These are phyloP conservation scores for Biston betularia DNA, from an alignment of 2,888 invertebrate genomes.

Conservation along the genomic window DNA sequence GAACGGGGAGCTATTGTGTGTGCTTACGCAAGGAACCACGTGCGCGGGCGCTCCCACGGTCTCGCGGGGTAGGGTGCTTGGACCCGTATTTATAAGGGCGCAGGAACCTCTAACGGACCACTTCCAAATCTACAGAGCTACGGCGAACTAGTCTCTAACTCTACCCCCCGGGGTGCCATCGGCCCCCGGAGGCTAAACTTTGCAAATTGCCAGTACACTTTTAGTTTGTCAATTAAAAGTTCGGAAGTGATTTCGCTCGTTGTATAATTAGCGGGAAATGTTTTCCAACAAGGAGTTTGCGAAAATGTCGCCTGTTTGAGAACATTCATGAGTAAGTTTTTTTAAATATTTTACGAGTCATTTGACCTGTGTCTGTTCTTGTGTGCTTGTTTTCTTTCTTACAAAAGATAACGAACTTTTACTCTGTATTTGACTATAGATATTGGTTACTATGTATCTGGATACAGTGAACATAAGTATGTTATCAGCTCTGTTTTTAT, in stretches of 20 bases:
- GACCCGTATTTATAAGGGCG: constrained; percentile 72
- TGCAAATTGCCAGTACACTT: constrained; percentile 41
- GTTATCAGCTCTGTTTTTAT: too few relatives aligned
- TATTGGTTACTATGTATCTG: too few relatives aligned
- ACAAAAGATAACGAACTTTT: background rate
- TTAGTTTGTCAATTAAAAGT: constrained; percentile 67
- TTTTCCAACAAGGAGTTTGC: constrained; percentile 34
- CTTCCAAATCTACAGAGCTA: constrained; percentile 67
- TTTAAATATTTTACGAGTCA: constrained; percentile 4
- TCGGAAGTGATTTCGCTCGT: constrained; percentile 55
- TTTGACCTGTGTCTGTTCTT: background rate
- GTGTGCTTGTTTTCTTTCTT: background rate
- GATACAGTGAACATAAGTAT: too few relatives aligned
- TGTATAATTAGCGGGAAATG: constrained; percentile 60
- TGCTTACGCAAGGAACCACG: constrained; percentile 81
- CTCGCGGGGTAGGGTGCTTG: constrained; percentile 63
- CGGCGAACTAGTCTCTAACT: constrained; percentile 53
- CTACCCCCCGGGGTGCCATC: constrained; percentile 64
- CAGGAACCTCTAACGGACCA: constrained; percentile 58
- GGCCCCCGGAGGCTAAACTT: constrained; percentile 64
- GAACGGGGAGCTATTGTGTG: constrained; percentile 78
- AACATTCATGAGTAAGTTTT: constrained; percentile 55
- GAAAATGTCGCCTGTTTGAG: constrained; percentile 38
- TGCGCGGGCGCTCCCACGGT: constrained; percentile 81
- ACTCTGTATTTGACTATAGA: background rate